Base-by-base conservation (phyloP, 2,888 invertebrate genomes). In the Malthinus flaveolus region DNA sequence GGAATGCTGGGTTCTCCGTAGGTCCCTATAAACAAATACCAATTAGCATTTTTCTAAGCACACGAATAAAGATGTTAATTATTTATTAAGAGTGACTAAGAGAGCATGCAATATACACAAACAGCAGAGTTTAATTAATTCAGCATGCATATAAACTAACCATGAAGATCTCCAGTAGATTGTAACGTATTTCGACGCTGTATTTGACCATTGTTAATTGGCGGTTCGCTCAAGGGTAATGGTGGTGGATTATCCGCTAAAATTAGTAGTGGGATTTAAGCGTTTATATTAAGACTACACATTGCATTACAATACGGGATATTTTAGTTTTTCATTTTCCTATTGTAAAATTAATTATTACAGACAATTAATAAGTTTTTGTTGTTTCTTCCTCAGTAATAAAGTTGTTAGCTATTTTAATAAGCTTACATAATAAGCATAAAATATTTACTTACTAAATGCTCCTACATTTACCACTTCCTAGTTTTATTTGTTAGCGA, bases 191-290 rank as follows among this genome's bases (percentile, higher is more conserved):
- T 70, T 68, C 67, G 71, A 42, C 73, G 71, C 58, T 71, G 74
- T 53, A 69, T 63, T 56, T 66, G 68, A 55, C 69, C 67, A 52
- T 62, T 65, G 70, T 71, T 74, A 66, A 72, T 79, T 61, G 84
- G 84, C 61, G 84, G 84, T 64, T 83, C 83, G 62, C 80, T 81
- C 70, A 81, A 79, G 70, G 85, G 85, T 72, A 85, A 77, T 60
- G 85, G 84, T 67, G 84, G 85, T 68, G 84, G 83, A 73, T 81
- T 79, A 78, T 83, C 84, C 80, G 81, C 76, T 80, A 72, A 66
- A 46, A 39, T 7, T 39, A 7, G 31, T 36, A 44, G 31, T 44
- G 12, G 44, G 44, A 51, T 44, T 12, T 13, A 51, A 44, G 51
- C 51, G 1, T 32, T 12, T 35, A 11, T 34, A 10, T 7, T 36